Evolutionary conservation across 2,888 invertebrate genomes (phyloP), one percentile per base, ranked within the genome.

Genomic region (Lysandra coridon): DNA sequence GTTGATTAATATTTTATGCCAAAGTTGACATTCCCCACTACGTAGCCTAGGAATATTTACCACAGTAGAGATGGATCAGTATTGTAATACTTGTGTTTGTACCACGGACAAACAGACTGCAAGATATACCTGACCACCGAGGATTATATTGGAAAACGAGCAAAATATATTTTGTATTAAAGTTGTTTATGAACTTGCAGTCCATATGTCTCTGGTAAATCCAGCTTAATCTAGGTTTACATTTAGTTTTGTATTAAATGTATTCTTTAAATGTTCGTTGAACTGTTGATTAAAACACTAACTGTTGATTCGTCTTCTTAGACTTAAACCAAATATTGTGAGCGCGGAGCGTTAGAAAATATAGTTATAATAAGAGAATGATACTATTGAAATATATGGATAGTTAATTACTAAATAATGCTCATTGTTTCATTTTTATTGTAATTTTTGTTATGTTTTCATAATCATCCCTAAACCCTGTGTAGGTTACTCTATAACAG

Each of bases 1-100:
- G 91, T 91, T 92, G 91, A 91, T 85, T 94, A 93, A 93, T 93
- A 93, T 94, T 94, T 94, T 94, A 96, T 96, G 96, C 96, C 96
- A 96, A 96, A 96, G 96, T 96, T 96, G 96, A 96, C 96, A 96
- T 96, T 96, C 96, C 96, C 96, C 95, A 95, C 93, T 94, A 93
- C 89, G 92, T 94, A 94, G 93, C 86, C 85, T 93, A 93, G 90
- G 83, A 82, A 84, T 84, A 84, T 84, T 84, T 87, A 87, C 85
- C 83, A 83, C 85, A 84, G 83, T 82, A 82, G 84, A 84, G 85
- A 84, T 86, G 86, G 86, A 87, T 86, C 89, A 89, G 89, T 89
- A 89, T 89, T 89, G 85, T 85, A 85, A 85, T 83, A 85, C 88
- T 89, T 87, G 89, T 87, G 87, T 87, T 87, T 69, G 23, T 4